Evolutionary conservation across 2,113 vertebrate genomes (phyloP).

Genomic region (Psephotus haematonotus): DNA sequence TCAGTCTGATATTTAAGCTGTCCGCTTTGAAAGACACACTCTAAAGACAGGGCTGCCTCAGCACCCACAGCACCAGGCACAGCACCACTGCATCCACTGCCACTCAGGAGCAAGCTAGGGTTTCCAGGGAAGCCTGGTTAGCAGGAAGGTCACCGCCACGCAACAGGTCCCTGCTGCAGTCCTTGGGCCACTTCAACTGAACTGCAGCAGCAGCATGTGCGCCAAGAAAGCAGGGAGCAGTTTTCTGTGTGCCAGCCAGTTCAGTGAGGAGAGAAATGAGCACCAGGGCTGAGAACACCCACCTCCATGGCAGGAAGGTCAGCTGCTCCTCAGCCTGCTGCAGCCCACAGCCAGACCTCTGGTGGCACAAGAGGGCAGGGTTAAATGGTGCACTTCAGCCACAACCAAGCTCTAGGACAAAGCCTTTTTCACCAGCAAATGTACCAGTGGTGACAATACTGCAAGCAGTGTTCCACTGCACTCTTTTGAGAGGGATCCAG

Average conservation of each 20-base stretch:
- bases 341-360: background rate
- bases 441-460: background rate
- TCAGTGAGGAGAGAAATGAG: background rate
- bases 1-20: conserved; percentile 37
- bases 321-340: background rate
- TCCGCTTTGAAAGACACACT: conserved; percentile 27
- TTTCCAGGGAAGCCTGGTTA: background rate
- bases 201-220: background rate
- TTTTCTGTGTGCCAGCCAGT: background rate
- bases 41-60: background rate
- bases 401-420: background rate
- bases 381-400: background rate
- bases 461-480: background rate
- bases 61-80: background rate
- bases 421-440: background rate
- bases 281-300: background rate
- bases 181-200: background rate
- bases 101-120: background rate
- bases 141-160: background rate
- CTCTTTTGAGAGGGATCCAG: background rate
- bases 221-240: background rate
- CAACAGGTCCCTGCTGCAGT: background rate
- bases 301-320: background rate
- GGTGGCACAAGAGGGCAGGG: background rate
- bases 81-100: background rate